Base-by-base conservation (phyloP, 1,140 invertebrate species). In the Aphidius ervi region DNA sequence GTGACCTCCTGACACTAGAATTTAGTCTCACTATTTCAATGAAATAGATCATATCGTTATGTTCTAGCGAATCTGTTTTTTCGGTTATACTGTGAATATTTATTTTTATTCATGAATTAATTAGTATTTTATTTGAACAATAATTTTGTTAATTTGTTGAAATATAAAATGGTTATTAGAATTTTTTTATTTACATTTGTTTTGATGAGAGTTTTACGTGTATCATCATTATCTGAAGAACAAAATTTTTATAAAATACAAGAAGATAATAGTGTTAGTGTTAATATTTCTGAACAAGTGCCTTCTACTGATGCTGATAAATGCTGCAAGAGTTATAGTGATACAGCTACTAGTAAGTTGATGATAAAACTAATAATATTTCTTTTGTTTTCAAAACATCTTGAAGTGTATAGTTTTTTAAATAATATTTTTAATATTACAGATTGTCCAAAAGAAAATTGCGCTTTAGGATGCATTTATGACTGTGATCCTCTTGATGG, bases 301-400 rank as follows among this genome's bases (percentile, higher is more conserved):
- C 89, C 92, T 1, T 92, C 90, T 66, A 89, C 93, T 77, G 85
- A 90, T 1, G 87, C 94, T 0, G 86, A 93, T 65, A 87, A 90
- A 62, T 97, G 94, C 70, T 96, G 94, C 70, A 84, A 81, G 59
- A 92, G 92, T 10, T 97, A 92, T 70, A 83, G 84, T 6, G 78
- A 85, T 64, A 87, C 85, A 23, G 78, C 81, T 4, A 67, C 74
- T 9, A 84, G 83, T 23, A 80, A 85, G 43, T 16, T 23, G 5
- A 40, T 20, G 10, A 20, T 20, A 16, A 16, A 16, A 16, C 20
- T 6, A 16, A 5, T 6, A 16, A 5, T 16, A 10, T n/a, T 46
- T 9, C 1, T 16, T 16, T 16, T 16, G 16, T 16, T 16, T 16
- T 16, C 16, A 16, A 16, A 16, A 16, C 16, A 16, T 16, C 16